phyloP scores from a whole-genome alignment of 1,140 invertebrate species.

The Cylas formicarius region DNA sequence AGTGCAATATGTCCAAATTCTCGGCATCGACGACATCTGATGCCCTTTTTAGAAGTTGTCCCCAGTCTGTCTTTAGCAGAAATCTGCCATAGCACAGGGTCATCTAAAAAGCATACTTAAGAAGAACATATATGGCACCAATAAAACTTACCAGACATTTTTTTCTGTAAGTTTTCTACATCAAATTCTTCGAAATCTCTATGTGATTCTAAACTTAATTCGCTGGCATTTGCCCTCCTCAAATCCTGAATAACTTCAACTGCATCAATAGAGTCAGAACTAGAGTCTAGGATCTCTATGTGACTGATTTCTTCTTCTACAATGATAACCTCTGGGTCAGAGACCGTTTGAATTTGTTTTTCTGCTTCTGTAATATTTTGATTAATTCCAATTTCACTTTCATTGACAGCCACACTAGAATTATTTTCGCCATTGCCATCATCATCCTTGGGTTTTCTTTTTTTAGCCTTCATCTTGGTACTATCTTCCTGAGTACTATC shows the following conservation, averaged over 20 bases:
- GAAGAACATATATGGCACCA: constrained; percentile 9
- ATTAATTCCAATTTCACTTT: constrained; percentile 8
- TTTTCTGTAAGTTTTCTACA: constrained; percentile 6
- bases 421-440: constrained; percentile 1
- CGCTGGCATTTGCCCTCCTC: background rate
- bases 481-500: too few relatives aligned
- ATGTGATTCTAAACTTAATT: background rate
- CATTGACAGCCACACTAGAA: constrained; percentile 1
- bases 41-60: constrained; percentile 25
- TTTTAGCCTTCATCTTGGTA: constrained; percentile 2
- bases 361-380: constrained; percentile 5
- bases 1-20: constrained; percentile 50
- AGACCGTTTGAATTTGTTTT: too few relatives aligned
- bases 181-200: constrained; percentile 8
- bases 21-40: constrained; percentile 51
- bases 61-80: constrained; percentile 28
- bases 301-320: constrained; percentile 7
- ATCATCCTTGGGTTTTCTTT: constrained; percentile 1
- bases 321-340: too few relatives aligned
- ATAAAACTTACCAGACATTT: constrained; percentile 13
- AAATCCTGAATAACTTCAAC: background rate
- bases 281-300: background rate
- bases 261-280: background rate
- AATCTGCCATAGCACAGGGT: constrained; percentile 46
- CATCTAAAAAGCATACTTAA: constrained; percentile 33